These are phyloP conservation scores for Orchesella flavescens DNA, from an alignment of 2,888 invertebrate genomes.

Conservation along the genomic window DNA sequence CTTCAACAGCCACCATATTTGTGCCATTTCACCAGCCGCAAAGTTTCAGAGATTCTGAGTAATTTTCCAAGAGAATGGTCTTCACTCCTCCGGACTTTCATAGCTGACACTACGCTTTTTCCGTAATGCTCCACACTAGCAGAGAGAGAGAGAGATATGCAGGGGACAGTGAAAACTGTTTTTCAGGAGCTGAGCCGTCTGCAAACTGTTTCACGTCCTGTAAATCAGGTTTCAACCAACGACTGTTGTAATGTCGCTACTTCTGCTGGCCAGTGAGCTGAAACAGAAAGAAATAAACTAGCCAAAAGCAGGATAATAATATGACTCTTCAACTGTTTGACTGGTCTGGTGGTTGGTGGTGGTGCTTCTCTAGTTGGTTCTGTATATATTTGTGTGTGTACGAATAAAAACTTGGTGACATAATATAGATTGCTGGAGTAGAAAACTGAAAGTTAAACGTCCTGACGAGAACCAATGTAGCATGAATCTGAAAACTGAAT, in stretches of 20 bases:
- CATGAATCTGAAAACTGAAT: constrained; percentile 71
- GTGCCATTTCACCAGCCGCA: constrained; percentile 65
- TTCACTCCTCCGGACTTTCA: constrained; percentile 70
- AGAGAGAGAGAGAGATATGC: background rate
- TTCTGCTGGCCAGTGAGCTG: constrained; percentile 52
- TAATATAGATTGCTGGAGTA: constrained; percentile 54
- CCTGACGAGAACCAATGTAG: constrained; percentile 70
- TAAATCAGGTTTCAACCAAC: constrained; percentile 31
- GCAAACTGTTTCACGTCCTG: constrained; percentile 25
- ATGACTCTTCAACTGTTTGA: constrained; percentile 31
- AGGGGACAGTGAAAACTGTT: background rate
- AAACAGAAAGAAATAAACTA: constrained; percentile 61
- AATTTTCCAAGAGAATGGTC: constrained; percentile 72
- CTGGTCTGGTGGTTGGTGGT: constrained; percentile 21
- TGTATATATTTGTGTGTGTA: constrained; percentile 19
- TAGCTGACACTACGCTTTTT: constrained; percentile 53
- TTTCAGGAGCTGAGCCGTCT: constrained; percentile 39
- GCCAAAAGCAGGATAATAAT: constrained; percentile 56
- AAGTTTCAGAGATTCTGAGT: constrained; percentile 71
- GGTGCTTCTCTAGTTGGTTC: background rate
- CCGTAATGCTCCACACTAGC: background rate
- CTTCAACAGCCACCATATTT: constrained; percentile 52
- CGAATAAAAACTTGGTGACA: constrained; percentile 63
- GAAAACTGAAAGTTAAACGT: constrained; percentile 60
- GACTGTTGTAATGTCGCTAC: constrained; percentile 9